phyloP scores from a whole-genome alignment of 2,113 vertebrate genomes.

The Indri indri region DNA sequence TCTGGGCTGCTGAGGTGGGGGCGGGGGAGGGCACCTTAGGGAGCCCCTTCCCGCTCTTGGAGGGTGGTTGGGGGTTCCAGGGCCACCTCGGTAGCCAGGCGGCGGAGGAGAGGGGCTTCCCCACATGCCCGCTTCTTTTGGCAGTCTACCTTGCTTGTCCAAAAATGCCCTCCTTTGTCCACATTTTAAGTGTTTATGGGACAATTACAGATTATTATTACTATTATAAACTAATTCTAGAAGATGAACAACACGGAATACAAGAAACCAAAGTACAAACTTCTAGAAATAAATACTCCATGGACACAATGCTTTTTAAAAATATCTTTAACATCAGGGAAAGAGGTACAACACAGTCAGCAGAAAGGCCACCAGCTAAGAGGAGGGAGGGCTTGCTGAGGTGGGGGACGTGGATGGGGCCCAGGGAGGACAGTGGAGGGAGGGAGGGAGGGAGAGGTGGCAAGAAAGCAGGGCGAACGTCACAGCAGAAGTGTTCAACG shows the following conservation, averaged over 20 bases:
- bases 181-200: neutral
- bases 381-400: neutral
- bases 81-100: neutral
- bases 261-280: neutral
- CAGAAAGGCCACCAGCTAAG: neutral
- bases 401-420: neutral
- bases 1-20: no score
- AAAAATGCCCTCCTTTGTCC: neutral
- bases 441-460: neutral
- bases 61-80: fast-evolving
- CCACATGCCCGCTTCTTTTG: fast-evolving
- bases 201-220: neutral
- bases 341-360: neutral
- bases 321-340: slow-evolving; percentile 67
- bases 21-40: neutral
- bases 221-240: neutral
- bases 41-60: no score
- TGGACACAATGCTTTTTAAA: neutral
- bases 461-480: neutral
- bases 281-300: slow-evolving; percentile 17
- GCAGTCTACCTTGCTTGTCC: neutral
- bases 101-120: no score
- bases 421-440: neutral
- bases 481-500: neutral
- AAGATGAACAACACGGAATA: neutral